Evolutionary conservation across 2,113 vertebrate genomes (phyloP), one percentile per base, ranked within the genome.

Genomic region (Motacilla tschutschensis): DNA sequence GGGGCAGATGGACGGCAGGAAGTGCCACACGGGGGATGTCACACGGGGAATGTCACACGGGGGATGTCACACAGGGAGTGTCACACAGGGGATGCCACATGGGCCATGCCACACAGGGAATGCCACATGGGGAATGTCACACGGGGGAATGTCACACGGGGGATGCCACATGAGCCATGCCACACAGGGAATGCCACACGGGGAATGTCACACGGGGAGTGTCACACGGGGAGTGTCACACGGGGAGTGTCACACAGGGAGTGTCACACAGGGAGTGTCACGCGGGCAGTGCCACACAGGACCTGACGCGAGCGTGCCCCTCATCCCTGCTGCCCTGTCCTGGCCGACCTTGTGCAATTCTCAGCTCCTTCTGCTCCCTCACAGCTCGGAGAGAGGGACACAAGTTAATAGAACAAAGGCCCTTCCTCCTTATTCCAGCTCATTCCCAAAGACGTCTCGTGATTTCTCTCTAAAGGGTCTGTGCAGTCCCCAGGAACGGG

Each of bases 391-490:
- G 4, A 16, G 6, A 1, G 0, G 20, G 38, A 8, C 55, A 31
- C 8, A 17, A 2, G 14, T 2, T 2, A 2, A 14, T 0, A 25
- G 54, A 31, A 26, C n/a, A 13, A 31, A 40, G n/a, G 7, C 17
- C 20, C 18, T 46, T 33, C 54, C 22, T 21, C 47, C 31, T 31
- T 14, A 9, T 4, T n/a, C 2, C 51, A 6, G n/a, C 29, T 41
- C 22, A 6, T 21, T 71, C 24, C 6, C 5, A 1, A 17, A 3
- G 17, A 4, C 10, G 3, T 5, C 41, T 43, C 3, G 2, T 0
- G 1, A 7, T 19, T 57, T 38, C 14, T 17, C 0, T 24, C 7
- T 12, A 1, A 43, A 24, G 53, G 14, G 5, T 35, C 55, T 22
- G 4, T 9, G 28, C 43, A 7, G 33, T 1, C 60, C 1, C 4